Evolutionary conservation across 2,797 vertebrate species (phyloP), one percentile per base, ranked within the genome.

Genomic region (Lagodon rhomboides): DNA sequence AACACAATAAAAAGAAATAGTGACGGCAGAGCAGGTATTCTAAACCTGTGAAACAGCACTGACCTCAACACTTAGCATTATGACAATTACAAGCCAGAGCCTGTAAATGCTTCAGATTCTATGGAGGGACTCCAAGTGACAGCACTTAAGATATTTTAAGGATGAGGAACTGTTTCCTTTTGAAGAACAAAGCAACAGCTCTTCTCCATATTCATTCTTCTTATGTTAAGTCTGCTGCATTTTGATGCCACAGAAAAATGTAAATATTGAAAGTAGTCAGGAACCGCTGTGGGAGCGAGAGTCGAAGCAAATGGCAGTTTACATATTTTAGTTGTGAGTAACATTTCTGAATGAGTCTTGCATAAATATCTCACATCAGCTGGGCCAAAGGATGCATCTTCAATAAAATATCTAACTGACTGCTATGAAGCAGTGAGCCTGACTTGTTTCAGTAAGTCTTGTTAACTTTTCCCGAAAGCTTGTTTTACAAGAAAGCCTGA

Each of bases 181-280:
- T 87, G 75, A 91, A 95, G 91, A 96, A 88, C 91, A 95, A 93
- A 83, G 90, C 92, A 75, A 81, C 71, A 86, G 86, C 85, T 93
- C 91, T 83, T 90, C 93, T 88, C 90, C 89, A 85, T 79, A 77
- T 85, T 85, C 82, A 93, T 82, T 86, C 90, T 87, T 80, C 80
- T 89, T 91, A 87, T 95, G 90, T 93, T 95, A 94, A 96, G 93
- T 94, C 95, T 95, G 91, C 87, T 91, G 91, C 92, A 93, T 95
- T 95, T 92, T 95, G 89, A 94, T 94, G 91, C 90, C 84, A 92
- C 75, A 38, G 86, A 96, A 96, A 89, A 94, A 94, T 96, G 95
- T 96, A 97, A 98, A 97, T 97, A 97, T 97, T 97, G 95, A 97
- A 96, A 95, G 84, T 85, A 93, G 94, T 94, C 93, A 94, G 93